Percentiles rank a stretch among this genome's conserved stretches.
Conservation (phyloP, 2,888 invertebrate species). For the Luperina nickerlii region DNA sequence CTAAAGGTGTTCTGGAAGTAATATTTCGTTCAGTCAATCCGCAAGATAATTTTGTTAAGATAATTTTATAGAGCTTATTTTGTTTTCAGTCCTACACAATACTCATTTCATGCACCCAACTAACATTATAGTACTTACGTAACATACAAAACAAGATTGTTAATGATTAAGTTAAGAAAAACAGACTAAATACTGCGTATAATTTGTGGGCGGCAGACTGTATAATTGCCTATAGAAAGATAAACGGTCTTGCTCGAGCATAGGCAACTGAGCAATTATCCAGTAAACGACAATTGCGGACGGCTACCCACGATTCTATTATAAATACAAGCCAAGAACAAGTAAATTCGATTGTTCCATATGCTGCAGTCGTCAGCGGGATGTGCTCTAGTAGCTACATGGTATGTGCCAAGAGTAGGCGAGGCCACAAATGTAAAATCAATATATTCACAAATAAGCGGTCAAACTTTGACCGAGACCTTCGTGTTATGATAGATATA, state of each 20-base stretch:
- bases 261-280: slow-evolving; percentile 73
- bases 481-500: not conserved
- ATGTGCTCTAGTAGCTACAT: slow-evolving; percentile 70
- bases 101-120: not conserved
- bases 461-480: slow-evolving; percentile 42
- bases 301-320: slow-evolving; percentile 72
- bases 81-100: not conserved
- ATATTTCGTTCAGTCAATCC: slow-evolving; percentile 3
- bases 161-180: slow-evolving; percentile 31
- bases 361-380: slow-evolving; percentile 66
- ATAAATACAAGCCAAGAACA: slow-evolving; percentile 57
- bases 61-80: slow-evolving; percentile 1
- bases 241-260: slow-evolving; percentile 65
- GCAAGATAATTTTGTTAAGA: not conserved
- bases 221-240: slow-evolving; percentile 71
- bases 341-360: slow-evolving; percentile 66
- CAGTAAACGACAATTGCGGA: slow-evolving; percentile 72
- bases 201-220: slow-evolving; percentile 72
- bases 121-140: not conserved
- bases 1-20: slow-evolving; percentile 43
- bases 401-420: slow-evolving; percentile 67
- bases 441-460: slow-evolving; percentile 47
- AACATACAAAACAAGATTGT: slow-evolving; percentile 29
- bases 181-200: slow-evolving; percentile 56
- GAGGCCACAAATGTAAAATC: slow-evolving; percentile 63